These are phyloP conservation scores for Drosophila seguyi DNA, from an alignment of 1,140 invertebrate species.

Conservation along the genomic window DNA sequence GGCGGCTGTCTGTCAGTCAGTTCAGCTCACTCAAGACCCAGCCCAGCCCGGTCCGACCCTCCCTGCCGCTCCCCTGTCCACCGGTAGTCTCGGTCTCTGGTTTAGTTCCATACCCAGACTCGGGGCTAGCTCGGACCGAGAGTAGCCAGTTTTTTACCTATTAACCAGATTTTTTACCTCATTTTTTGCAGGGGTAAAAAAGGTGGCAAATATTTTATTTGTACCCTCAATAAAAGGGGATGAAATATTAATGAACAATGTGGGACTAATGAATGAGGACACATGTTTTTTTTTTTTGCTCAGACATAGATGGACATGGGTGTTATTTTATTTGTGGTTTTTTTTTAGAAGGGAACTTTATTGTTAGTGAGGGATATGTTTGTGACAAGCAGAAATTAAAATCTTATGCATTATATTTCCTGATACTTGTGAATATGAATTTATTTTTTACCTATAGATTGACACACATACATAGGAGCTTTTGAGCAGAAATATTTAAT, in stretches of 20 bases:
- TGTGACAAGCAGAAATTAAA: neutral
- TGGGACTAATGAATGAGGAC: constrained; percentile 3
- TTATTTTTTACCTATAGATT: too few relatives aligned
- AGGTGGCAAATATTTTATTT: neutral
- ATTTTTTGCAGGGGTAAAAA: neutral
- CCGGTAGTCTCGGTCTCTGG: constrained; percentile 20
- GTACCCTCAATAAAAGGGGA: neutral
- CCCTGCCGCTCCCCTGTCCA: constrained; percentile 3
- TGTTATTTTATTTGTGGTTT: neutral
- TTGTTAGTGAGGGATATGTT: neutral
- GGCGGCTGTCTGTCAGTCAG: constrained; percentile 55
- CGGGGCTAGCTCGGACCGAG: constrained; percentile 1
- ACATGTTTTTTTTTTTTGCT: neutral
- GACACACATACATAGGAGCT: too few relatives aligned
- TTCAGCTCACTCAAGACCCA: constrained; percentile 49
- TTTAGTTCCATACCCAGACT: constrained; percentile 30
- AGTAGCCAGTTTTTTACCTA: constrained; percentile 18
- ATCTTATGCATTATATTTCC: too few relatives aligned
- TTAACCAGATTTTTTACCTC: constrained; percentile 8
- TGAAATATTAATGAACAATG: constrained; percentile 3
- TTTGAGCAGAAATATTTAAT: too few relatives aligned
- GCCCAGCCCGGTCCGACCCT: neutral
- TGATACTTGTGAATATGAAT: too few relatives aligned
- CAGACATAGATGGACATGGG: neutral
- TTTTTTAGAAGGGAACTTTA: neutral